A percentile compares a stretch with the other conserved stretches of the same genome.
Conservation (phyloP, 2,888 invertebrate species). For the Sarcophaga subvicina region DNA sequence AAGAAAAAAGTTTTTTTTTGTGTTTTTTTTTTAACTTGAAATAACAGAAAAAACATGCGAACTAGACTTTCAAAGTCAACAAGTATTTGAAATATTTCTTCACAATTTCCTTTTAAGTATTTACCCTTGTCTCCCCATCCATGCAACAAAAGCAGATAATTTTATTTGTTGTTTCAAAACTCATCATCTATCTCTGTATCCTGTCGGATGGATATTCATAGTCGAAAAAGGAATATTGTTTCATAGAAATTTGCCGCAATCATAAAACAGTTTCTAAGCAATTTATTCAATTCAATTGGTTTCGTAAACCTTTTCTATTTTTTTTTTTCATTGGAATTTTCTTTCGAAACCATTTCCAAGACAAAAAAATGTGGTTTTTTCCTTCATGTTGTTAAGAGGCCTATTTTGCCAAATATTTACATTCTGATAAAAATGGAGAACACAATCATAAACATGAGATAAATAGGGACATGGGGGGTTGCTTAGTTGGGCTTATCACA, state of each 20-base stretch:
- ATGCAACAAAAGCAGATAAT: not conserved
- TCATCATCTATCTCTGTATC: not conserved
- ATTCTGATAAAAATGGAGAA: not conserved
- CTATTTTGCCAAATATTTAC: conserved; percentile 14
- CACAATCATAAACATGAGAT: not conserved
- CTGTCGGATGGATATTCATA: not conserved
- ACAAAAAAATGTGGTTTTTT: not conserved
- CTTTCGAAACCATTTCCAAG: not conserved
- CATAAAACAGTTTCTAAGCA: conserved; percentile 49
- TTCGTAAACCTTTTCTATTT: not conserved
- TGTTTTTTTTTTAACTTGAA: not conserved
- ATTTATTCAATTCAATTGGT: conserved; percentile 31
- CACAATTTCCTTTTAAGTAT: conserved; percentile 10
- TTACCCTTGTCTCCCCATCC: not conserved
- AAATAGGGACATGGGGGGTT: not conserved
- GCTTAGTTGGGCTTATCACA: not conserved
- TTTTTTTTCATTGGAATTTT: not conserved
- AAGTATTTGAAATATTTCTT: conserved; percentile 45
- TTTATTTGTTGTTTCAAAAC: not conserved
- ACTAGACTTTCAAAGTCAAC: conserved; percentile 42
- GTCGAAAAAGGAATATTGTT: not conserved
- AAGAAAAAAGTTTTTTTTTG: not conserved
- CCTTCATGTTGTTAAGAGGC: conserved; percentile 37
- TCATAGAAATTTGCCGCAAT: conserved; percentile 49
- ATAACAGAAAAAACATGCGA: not conserved